Base-by-base conservation (phyloP, 2,888 invertebrate genomes). In the Syrista parreyssii region DNA sequence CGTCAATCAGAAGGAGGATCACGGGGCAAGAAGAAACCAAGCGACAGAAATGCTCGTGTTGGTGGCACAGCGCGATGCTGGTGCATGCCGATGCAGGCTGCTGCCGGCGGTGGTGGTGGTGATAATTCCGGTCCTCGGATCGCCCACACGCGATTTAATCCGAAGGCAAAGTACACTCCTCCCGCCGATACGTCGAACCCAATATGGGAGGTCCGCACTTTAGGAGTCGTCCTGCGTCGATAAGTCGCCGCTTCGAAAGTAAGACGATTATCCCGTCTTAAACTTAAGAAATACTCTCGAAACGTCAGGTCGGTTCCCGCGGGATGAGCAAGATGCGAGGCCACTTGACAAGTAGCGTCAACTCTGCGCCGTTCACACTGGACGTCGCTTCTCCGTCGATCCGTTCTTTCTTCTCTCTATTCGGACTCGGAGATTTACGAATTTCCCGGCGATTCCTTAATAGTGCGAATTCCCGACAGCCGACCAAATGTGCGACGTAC, bases 221-320 rank as follows among this genome's bases (percentile, higher is more conserved):
- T 83, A 83, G 81, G 82, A 83, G 72, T 79, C 78, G 74, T 75
- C 35, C 75, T 68, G 74, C 76, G 75, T 78, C 76, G 72, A 76
- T 76, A 76, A 74, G 75, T 76, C 78, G 75, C 75, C 33, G 72
- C 75, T 68, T 75, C 3, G 40, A 11, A 36, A 81, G 83, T 81
- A 80, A 81, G 82, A 79, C 81, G 83, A 82, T 83, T 83, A 83
- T 79, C 80, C 82, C 83, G 81, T 80, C 81, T 84, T 84, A 82
- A 82, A 84, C 82, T 82, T 81, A 77, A 82, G 80, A 79, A 82
- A 84, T 69, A 30, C 69, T 32, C 69, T 30, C 30, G 69, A 69
- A 69, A 69, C 69, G 69, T 69, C 69, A 69, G 31, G 0, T 30
- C 69, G 69, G 69, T 30, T 69, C 32, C 69, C 30, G 15, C 32